Conservation (phyloP, 2,113 vertebrate species). For the Irena cyanogastra region DNA sequence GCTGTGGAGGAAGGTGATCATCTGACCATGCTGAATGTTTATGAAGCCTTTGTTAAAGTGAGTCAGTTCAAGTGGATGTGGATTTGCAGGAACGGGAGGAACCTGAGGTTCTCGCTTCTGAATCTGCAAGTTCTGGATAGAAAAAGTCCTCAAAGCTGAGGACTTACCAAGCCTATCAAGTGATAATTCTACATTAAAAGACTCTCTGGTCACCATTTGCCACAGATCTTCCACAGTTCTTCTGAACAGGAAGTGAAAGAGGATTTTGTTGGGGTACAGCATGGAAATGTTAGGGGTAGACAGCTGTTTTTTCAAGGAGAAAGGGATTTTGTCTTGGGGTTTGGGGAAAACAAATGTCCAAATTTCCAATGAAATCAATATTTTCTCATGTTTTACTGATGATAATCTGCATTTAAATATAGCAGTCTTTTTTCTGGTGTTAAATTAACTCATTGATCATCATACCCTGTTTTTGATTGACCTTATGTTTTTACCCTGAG, state of each 20-base stretch:
- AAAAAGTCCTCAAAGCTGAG: neutral
- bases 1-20: constrained; percentile 97
- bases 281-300: neutral
- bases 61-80: neutral
- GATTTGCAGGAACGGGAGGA: neutral
- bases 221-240: neutral
- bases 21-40: constrained; percentile 97
- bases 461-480: neutral
- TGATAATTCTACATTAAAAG: neutral
- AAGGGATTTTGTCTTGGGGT: neutral
- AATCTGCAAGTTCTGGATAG: neutral
- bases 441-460: neutral
- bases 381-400: neutral
- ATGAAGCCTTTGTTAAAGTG: constrained; percentile 97
- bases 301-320: neutral
- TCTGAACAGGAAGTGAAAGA: neutral
- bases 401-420: neutral
- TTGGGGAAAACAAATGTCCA: neutral
- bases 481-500: neutral
- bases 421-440: neutral
- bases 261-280: neutral
- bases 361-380: neutral
- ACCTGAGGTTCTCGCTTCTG: neutral
- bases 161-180: neutral
- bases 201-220: neutral